Evolutionary conservation across 2,113 vertebrate genomes (phyloP).

Genomic region (Carettochelys insculpta): DNA sequence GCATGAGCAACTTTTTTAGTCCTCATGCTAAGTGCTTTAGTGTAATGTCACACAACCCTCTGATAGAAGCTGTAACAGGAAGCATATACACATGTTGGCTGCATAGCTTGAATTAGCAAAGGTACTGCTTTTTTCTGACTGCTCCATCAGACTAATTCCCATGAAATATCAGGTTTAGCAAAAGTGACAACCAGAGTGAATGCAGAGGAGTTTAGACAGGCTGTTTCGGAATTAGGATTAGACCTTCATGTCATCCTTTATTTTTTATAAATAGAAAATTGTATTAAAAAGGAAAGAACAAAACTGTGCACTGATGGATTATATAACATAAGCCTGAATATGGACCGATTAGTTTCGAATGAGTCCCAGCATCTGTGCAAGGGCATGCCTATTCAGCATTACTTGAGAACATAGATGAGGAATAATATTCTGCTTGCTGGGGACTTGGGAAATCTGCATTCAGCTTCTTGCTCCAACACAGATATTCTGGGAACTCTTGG

Average conservation of each 20-base stretch:
- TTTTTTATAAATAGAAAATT: background rate
- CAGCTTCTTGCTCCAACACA: no score
- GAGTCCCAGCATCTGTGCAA: background rate
- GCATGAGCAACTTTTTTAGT: background rate
- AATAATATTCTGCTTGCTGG: background rate
- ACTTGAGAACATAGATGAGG: background rate
- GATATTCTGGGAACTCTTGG: background rate
- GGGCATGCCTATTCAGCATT: background rate
- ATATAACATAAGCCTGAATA: background rate
- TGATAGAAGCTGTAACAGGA: background rate
- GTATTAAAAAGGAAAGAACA: background rate
- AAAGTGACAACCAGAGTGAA: background rate
- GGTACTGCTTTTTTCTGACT: background rate
- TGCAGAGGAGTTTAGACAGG: accelerated
- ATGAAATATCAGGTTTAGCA: background rate
- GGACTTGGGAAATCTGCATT: background rate
- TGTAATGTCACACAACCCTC: background rate
- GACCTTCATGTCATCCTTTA: background rate
- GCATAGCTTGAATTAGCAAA: background rate
- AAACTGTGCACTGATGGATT: background rate
- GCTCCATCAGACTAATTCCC: background rate
- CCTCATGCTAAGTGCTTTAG: background rate
- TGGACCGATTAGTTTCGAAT: background rate
- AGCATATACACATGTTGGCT: background rate
- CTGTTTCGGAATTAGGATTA: no score